Percentiles rank a stretch among this genome's conserved stretches.
Conservation (phyloP, 2,113 vertebrate genomes). For the Platysternon megacephalum region DNA sequence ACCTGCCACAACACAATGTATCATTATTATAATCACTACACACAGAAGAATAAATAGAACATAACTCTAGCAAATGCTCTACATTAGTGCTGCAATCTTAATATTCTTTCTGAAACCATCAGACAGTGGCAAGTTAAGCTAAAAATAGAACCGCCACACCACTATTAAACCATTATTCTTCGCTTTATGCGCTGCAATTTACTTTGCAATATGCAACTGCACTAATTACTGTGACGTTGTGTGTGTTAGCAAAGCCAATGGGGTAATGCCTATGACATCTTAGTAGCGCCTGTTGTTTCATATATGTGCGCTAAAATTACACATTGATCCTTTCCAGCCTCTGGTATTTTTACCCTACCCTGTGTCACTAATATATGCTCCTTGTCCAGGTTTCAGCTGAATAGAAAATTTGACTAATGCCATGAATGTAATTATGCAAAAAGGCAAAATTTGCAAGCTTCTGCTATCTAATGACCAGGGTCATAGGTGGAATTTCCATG, state of each 20-base stretch:
- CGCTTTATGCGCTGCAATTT: neutral
- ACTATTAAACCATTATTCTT: neutral
- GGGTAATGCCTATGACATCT: neutral
- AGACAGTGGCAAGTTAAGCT: fast-evolving
- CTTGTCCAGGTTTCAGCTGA: neutral
- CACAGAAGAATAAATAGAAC: neutral
- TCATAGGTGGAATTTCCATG: neutral
- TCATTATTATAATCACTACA: neutral
- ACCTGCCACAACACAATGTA: neutral
- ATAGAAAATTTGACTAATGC: neutral
- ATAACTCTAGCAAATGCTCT: neutral
- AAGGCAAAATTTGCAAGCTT: neutral
- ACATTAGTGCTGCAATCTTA: fast-evolving
- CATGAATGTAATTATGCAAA: neutral
- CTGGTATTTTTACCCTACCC: neutral
- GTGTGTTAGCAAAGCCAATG: fast-evolving
- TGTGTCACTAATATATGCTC: neutral
- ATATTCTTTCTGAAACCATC: fast-evolving
- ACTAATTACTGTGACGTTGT: fast-evolving
- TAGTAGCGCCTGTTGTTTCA: neutral
- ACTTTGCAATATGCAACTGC: fast-evolving
- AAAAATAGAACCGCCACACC: fast-evolving
- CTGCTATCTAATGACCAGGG: neutral
- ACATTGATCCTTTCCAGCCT: neutral
- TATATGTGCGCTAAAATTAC: neutral